Percentiles rank a stretch among this genome's conserved stretches.
These are phyloP conservation scores for Peromyscus eremicus DNA, from an alignment of 2,797 vertebrate species.

Conservation along the genomic window DNA sequence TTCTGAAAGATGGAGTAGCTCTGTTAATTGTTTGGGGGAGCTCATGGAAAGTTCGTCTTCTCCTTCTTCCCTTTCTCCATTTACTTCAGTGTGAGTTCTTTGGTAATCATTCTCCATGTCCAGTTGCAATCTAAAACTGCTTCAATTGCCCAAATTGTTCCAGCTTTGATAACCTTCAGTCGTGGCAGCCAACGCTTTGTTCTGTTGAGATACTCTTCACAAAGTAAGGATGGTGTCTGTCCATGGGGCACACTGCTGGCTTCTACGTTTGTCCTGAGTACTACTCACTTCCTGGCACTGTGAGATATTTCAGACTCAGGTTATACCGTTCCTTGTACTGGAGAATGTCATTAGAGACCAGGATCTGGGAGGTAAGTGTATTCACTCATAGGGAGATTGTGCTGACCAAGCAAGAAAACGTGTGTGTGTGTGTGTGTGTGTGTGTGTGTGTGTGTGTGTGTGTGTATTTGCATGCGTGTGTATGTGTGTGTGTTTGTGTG, in stretches of 20 bases:
- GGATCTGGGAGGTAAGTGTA: background rate
- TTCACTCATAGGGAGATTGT: background rate
- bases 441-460: background rate
- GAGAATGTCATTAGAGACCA: background rate
- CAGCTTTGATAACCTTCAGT: background rate
- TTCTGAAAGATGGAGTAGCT: background rate
- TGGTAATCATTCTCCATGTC: background rate
- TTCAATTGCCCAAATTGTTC: background rate
- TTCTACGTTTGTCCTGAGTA: background rate
- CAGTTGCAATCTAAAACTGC: background rate
- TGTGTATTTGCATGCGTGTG: too few species aligned
- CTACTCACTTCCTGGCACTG: background rate
- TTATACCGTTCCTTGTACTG: background rate
- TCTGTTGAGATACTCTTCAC: background rate
- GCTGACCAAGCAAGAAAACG: background rate
- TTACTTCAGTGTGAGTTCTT: background rate
- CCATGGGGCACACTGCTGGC: background rate
- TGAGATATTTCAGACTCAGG: background rate
- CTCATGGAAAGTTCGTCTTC: background rate
- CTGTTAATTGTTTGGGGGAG: conserved; percentile 6
- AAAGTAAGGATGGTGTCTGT: background rate
- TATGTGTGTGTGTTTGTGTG: background rate
- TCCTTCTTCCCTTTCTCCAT: background rate
- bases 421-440: background rate
- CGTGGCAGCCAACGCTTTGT: background rate